These are phyloP conservation scores for Holcopasites calliopsidis DNA, from an alignment of 1,140 invertebrate species.

Conservation along the genomic window DNA sequence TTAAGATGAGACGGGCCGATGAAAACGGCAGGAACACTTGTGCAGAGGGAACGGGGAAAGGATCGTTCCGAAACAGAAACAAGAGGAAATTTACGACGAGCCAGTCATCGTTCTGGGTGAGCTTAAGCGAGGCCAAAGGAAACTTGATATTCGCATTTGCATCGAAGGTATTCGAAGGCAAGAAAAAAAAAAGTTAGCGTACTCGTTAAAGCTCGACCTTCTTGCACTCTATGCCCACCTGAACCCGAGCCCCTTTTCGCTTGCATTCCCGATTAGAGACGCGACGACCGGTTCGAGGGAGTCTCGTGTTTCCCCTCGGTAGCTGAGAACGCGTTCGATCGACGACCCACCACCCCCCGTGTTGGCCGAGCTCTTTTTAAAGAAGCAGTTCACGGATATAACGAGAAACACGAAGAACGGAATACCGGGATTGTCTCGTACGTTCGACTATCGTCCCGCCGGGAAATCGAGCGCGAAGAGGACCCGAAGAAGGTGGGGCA, in stretches of 20 bases:
- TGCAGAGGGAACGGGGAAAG: not conserved
- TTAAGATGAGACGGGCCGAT: conserved; percentile 40
- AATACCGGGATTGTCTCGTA: not conserved
- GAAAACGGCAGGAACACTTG: conserved; percentile 2
- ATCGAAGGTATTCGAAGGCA: not conserved
- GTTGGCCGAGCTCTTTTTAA: conserved; percentile 3
- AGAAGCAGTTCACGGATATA: conserved; percentile 52
- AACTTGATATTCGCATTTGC: conserved; percentile 61
- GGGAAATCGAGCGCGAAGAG: conserved; percentile 46
- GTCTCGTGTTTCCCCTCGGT: not conserved
- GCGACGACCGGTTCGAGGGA: not conserved
- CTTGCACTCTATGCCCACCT: not conserved
- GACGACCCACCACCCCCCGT: conserved; percentile 36
- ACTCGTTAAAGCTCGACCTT: not conserved
- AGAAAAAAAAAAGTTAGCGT: not conserved
- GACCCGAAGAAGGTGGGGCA: conserved; percentile 52
- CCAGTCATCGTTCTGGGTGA: conserved; percentile 56
- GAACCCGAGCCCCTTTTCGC: conserved; percentile 1
- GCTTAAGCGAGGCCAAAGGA: conserved; percentile 59
- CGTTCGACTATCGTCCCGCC: conserved; percentile 37
- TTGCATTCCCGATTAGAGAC: not conserved
- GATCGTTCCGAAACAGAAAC: not conserved
- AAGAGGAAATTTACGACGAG: conserved; percentile 57
- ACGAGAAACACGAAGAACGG: conserved; percentile 46
- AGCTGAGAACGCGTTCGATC: conserved; percentile 24